These are phyloP conservation scores for Dolomedes plantarius DNA, from an alignment of 2,888 invertebrate species.

Conservation along the genomic window DNA sequence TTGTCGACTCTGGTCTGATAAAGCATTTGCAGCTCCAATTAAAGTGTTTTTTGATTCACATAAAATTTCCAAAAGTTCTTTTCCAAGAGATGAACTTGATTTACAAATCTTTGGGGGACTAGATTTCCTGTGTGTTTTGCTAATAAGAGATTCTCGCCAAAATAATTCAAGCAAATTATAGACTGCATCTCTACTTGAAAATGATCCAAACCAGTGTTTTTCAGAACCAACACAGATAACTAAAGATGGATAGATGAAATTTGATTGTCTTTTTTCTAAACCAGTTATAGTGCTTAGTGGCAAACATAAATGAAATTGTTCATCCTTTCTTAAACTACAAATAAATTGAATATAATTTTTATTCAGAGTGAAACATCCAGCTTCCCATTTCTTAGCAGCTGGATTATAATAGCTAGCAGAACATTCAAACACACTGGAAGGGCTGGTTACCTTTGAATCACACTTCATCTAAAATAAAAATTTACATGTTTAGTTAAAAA, in stretches of 20 bases:
- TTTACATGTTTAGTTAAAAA: too few relatives aligned
- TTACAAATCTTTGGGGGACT: background rate
- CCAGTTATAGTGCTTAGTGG: conserved; percentile 32
- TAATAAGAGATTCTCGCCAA: conserved; percentile 46
- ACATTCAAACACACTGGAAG: conserved; percentile 22
- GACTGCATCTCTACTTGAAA: conserved; percentile 40
- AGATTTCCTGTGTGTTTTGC: conserved; percentile 4
- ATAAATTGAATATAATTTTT: conserved; percentile 27
- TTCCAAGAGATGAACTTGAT: conserved; percentile 32
- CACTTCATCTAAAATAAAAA: background rate
- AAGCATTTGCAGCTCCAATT: conserved; percentile 39
- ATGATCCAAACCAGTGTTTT: conserved; percentile 63
- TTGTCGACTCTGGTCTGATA: conserved; percentile 49
- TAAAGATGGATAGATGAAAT: conserved; percentile 53
- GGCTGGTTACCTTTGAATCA: background rate
- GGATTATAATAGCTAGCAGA: conserved; percentile 36
- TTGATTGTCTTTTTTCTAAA: conserved; percentile 50
- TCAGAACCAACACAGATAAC: conserved; percentile 40
- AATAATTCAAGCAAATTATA: conserved; percentile 60
- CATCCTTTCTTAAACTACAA: background rate
- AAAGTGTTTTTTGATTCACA: conserved; percentile 52
- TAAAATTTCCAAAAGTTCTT: conserved; percentile 44
- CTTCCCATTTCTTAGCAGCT: conserved; percentile 42
- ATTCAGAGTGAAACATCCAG: conserved; percentile 33
- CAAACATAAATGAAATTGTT: conserved; percentile 13